phyloP scores from a whole-genome alignment of 37 sponge, comb jelly and placozoan species.

The Oopsacas minuta region DNA sequence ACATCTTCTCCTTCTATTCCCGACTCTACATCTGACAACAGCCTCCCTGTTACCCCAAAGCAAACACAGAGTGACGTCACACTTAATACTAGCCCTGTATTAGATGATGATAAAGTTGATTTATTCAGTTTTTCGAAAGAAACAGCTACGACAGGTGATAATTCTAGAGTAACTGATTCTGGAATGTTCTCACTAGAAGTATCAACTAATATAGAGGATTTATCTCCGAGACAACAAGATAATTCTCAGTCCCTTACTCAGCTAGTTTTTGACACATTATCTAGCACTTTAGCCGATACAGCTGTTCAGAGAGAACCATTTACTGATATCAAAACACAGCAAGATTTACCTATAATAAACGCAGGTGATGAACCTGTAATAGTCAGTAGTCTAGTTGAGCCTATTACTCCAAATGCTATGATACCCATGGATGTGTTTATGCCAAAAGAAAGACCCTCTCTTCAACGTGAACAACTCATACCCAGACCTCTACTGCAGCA shows the following conservation, averaged over 20 bases:
- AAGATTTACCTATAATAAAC: not conserved
- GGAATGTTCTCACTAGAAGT: constrained; percentile 7
- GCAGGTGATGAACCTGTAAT: not conserved
- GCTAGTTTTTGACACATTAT: not conserved
- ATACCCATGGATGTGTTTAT: not conserved
- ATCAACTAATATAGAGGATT: not conserved
- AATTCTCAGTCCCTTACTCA: not conserved
- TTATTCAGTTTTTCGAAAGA: not conserved
- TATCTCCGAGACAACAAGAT: not conserved
- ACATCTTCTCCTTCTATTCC: not conserved
- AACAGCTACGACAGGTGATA: not conserved
- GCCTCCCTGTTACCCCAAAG: not conserved
- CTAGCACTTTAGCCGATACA: not conserved
- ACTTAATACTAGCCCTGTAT: not conserved
- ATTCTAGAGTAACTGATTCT: not conserved
- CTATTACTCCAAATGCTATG: not conserved
- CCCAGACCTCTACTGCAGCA: not conserved
- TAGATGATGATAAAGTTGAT: not conserved
- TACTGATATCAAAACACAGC: not conserved
- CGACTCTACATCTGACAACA: not conserved
- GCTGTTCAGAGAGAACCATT: not conserved
- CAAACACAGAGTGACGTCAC: not conserved
- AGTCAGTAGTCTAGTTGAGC: constrained; percentile 6
- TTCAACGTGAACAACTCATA: not conserved
- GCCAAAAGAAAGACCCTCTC: not conserved